Evolutionary conservation across 2,113 vertebrate genomes (phyloP).

Genomic region (Chlorodrepanis virens): DNA sequence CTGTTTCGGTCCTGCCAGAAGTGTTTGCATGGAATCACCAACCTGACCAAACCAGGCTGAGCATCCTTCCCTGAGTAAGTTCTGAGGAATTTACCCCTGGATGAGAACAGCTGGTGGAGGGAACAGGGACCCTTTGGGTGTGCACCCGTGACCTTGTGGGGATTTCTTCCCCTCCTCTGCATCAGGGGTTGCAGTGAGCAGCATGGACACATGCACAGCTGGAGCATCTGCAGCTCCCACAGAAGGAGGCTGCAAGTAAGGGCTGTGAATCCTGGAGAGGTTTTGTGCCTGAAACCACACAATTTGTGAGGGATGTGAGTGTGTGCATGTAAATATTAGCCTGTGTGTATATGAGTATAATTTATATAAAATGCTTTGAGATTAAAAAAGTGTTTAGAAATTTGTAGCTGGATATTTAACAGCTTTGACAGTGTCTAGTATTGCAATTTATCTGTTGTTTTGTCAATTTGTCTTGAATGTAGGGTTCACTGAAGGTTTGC

Average conservation of each 20-base stretch:
- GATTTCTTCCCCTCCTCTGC: neutral
- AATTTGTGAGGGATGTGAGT: neutral
- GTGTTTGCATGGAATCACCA: accelerated
- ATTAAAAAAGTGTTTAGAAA: neutral
- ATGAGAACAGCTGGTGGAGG: neutral
- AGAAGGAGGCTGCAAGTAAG: neutral
- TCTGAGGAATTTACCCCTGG: neutral
- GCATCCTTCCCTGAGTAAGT: neutral
- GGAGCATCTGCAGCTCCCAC: neutral
- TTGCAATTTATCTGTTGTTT: neutral
- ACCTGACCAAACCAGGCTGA: neutral
- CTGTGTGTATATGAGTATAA: neutral
- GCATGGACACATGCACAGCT: neutral
- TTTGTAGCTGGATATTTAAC: neutral
- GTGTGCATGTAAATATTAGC: neutral
- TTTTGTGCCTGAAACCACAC: accelerated
- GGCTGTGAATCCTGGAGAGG: neutral
- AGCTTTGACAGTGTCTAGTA: neutral
- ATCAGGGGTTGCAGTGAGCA: accelerated
- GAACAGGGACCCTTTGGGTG: neutral
- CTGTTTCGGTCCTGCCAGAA: neutral
- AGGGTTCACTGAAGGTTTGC: neutral
- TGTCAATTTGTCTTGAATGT: neutral
- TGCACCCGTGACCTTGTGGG: accelerated
- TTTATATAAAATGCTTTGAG: neutral